Evolutionary conservation across 2,888 invertebrate genomes (phyloP).

Genomic region (Allygus modestus): DNA sequence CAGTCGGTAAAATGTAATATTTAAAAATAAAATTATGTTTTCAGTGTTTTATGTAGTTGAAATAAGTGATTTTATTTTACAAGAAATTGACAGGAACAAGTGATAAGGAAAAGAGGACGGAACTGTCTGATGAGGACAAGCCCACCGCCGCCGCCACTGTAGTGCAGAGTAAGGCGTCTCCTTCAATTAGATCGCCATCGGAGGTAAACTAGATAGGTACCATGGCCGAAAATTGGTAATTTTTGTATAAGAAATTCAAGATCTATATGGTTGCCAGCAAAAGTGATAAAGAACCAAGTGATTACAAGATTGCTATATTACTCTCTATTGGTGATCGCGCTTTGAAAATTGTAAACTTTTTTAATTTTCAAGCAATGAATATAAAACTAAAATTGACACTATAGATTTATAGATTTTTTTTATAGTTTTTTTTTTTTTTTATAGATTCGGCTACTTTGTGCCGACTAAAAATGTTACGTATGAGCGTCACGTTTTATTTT

Average conservation of each 20-base stretch:
- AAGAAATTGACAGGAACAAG: not conserved
- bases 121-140: not conserved
- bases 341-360: conserved; percentile 21
- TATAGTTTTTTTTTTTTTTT: too few relatives aligned
- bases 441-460: conserved; percentile 10
- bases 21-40: not conserved
- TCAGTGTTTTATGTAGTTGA: too few relatives aligned
- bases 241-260: not conserved
- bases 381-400: not conserved
- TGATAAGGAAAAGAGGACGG: not conserved
- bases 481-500: conserved; percentile 30
- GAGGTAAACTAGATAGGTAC: conserved; percentile 17
- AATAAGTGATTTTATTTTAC: too few relatives aligned
- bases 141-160: not conserved
- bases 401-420: not conserved
- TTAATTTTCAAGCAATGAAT: not conserved
- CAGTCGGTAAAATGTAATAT: not conserved
- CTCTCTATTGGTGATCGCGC: conserved; percentile 36
- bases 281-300: conserved; percentile 30
- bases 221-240: conserved; percentile 22
- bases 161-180: not conserved
- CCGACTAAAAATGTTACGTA: conserved; percentile 27
- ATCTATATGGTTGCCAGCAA: conserved; percentile 17
- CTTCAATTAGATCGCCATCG: conserved; percentile 4
- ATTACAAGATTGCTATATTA: not conserved